Conservation (phyloP, 2,888 invertebrate species). For the Dasypogon diadema region DNA sequence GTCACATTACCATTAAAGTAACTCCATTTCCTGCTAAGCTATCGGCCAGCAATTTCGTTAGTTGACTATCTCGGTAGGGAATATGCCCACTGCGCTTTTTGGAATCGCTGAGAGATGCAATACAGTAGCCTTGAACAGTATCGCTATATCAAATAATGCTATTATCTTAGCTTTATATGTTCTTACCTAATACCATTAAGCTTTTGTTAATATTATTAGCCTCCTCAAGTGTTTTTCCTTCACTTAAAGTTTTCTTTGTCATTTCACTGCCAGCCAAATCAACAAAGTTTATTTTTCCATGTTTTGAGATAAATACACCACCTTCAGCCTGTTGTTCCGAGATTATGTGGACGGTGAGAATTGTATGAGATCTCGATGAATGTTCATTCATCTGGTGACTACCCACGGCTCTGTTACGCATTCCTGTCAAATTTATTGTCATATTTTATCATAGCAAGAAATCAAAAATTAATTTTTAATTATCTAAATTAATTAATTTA, state of each 20-base stretch:
- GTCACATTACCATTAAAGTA: constrained; percentile 88
- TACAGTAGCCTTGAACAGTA: constrained; percentile 95
- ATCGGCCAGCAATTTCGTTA: constrained; percentile 93
- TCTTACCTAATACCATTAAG: constrained; percentile 89
- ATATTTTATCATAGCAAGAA: background rate
- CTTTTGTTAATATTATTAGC: constrained; percentile 97
- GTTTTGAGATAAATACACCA: constrained; percentile 87
- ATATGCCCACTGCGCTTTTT: constrained; percentile 87
- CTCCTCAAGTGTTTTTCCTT: constrained; percentile 89
- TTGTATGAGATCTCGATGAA: constrained; percentile 92
- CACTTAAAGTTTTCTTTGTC: constrained; percentile 90
- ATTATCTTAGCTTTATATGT: too few species aligned
- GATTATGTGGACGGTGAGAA: constrained; percentile 90
- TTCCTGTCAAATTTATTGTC: constrained; percentile 72
- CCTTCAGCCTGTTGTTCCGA: constrained; percentile 85
- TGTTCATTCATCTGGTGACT: constrained; percentile 94
- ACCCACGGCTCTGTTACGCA: constrained; percentile 90
- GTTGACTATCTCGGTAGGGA: constrained; percentile 93
- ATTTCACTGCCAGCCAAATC: constrained; percentile 97
- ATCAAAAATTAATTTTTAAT: background rate
- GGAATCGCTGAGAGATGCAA: constrained; percentile 88
- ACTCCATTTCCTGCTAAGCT: constrained; percentile 95
- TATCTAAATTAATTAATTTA: background rate
- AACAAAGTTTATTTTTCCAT: constrained; percentile 96
- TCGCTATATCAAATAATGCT: too few species aligned